A percentile compares a stretch with the other conserved stretches of the same genome.
These are phyloP conservation scores for Tinea semifulvella DNA, from an alignment of 2,888 invertebrate genomes.

Conservation along the genomic window DNA sequence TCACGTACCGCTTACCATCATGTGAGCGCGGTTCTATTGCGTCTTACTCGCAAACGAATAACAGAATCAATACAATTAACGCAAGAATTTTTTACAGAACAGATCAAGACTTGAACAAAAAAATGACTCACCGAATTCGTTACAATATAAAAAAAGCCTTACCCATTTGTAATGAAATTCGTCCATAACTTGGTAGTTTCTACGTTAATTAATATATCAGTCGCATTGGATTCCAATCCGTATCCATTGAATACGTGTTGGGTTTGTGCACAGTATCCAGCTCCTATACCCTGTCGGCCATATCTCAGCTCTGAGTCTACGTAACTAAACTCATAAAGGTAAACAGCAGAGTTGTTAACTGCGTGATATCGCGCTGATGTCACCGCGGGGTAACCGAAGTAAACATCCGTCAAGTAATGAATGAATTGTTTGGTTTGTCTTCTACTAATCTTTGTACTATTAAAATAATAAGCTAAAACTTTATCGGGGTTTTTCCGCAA, in stretches of 20 bases:
- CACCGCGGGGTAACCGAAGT: neutral
- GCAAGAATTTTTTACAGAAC: no score
- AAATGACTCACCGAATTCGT: no score
- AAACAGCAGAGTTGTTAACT: neutral
- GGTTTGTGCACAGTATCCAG: slow-evolving; percentile 7
- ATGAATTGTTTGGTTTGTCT: neutral
- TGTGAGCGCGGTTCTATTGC: no score
- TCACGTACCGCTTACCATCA: no score
- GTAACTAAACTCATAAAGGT: slow-evolving; percentile 7
- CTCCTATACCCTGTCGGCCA: neutral
- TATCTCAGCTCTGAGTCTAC: neutral
- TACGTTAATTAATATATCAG: neutral
- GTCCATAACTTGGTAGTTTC: neutral
- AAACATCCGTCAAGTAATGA: slow-evolving; percentile 3
- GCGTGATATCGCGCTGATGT: slow-evolving; percentile 4
- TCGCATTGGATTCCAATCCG: no score
- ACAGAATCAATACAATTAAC: no score
- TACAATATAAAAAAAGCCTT: neutral
- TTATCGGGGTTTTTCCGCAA: neutral
- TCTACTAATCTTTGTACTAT: neutral
- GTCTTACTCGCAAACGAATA: no score
- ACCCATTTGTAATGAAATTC: slow-evolving; percentile 10
- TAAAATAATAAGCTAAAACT: neutral
- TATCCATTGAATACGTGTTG: neutral
- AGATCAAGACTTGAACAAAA: no score